These are phyloP conservation scores for Anthoscopus minutus DNA, from an alignment of 2,113 vertebrate genomes.

Conservation along the genomic window DNA sequence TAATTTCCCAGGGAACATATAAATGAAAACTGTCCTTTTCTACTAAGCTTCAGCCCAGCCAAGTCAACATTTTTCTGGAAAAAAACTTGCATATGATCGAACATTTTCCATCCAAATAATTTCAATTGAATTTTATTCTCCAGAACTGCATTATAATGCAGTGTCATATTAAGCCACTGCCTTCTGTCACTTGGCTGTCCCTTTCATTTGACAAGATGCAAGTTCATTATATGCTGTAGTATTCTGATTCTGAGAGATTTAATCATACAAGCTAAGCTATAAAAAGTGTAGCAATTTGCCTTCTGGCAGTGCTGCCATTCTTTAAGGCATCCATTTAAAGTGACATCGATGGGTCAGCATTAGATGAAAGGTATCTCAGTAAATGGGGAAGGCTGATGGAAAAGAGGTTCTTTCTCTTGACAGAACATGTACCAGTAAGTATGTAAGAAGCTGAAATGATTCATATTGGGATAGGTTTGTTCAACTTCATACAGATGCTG, in stretches of 20 bases:
- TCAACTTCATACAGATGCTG: not conserved
- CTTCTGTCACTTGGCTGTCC: constrained; percentile 56
- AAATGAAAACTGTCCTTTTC: not conserved
- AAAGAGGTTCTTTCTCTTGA: not conserved
- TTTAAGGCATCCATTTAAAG: not conserved
- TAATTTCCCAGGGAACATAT: not conserved
- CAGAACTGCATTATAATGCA: not conserved
- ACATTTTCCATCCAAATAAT: constrained; percentile 15
- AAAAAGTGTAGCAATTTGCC: not conserved
- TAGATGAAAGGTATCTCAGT: not conserved
- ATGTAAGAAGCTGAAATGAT: not conserved
- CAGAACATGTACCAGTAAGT: not conserved
- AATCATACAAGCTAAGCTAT: not conserved
- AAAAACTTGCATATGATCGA: not conserved
- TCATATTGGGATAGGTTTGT: not conserved
- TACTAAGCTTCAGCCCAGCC: not conserved
- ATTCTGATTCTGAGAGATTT: not conserved
- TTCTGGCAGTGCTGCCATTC: not conserved
- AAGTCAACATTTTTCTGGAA: not conserved
- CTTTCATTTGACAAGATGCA: constrained; percentile 6
- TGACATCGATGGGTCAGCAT: not conserved
- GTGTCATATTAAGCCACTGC: not conserved
- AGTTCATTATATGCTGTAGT: constrained; percentile 17
- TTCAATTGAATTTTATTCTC: not conserved
- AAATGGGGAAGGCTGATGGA: not conserved